A percentile compares a stretch with the other conserved stretches of the same genome.
Evolutionary conservation across 2,888 invertebrate species (phyloP).

Genomic region (Epinotia ramella): DNA sequence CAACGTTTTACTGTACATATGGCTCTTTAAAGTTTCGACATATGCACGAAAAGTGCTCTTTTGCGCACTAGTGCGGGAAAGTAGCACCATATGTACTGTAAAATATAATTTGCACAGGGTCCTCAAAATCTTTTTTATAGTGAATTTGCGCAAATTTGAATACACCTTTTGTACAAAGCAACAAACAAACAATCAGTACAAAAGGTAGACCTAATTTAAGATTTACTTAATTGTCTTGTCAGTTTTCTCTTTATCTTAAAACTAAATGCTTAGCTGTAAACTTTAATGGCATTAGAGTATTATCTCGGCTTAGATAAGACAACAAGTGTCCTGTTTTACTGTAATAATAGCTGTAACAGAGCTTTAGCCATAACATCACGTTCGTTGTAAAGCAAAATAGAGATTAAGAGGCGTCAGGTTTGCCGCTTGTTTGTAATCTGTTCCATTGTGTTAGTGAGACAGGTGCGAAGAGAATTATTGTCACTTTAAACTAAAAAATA

Average conservation of each 20-base stretch:
- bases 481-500: background rate
- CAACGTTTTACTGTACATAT: no score
- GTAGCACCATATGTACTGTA: no score
- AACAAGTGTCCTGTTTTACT: slow-evolving; percentile 14
- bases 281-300: slow-evolving; percentile 15
- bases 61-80: no score
- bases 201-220: background rate
- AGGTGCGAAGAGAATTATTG: background rate
- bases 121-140: no score
- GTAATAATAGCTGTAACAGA: background rate
- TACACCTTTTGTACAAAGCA: no score
- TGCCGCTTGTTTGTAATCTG: slow-evolving; percentile 5
- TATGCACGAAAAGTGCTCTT: no score
- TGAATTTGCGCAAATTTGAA: no score
- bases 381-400: slow-evolving; percentile 1
- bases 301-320: slow-evolving; percentile 9
- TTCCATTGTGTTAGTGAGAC: slow-evolving; percentile 7
- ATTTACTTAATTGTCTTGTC: slow-evolving; percentile 4
- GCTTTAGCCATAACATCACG: slow-evolving; percentile 16
- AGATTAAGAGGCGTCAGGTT: slow-evolving; percentile 32
- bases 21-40: no score
- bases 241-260: slow-evolving; percentile 17
- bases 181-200: background rate
- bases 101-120: no score
- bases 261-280: slow-evolving; percentile 14